Base-by-base conservation (phyloP, 2,113 vertebrate species). In the Perccottus glenii region DNA sequence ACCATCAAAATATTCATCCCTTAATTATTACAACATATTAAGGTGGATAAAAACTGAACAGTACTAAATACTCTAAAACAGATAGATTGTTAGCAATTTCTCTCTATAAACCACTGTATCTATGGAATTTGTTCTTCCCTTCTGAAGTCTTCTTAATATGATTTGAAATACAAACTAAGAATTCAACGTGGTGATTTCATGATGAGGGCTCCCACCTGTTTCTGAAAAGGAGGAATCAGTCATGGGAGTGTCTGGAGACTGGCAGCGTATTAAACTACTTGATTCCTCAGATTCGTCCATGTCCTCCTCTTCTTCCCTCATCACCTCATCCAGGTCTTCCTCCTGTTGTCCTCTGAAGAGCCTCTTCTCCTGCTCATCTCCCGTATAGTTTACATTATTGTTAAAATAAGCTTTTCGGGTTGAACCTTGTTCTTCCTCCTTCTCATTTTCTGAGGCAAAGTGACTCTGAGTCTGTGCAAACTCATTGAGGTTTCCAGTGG, bases 171-270 rank as follows among this genome's bases (percentile, higher is more conserved):
- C 19, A 27, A 27, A 27, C 19, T 27, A 27, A 27, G 19, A 27
- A 27, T 27, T 27, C 3, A 35, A 27, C 11, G 15, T 27, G 16
- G 6, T 40, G 5, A 19, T 48, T 60, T 46, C 45, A 11, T 45
- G 4, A 43, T 51, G 19, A 0, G 33, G 27, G 62, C 3, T n/a
- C 78, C 49, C 85, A 92, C 90, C 89, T 10, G 88, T 90, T 77
- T 91, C 90, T 62, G 90, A 90, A 75, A 78, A 88, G 11, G 90
- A 89, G 1, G 90, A 92, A 68, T 92, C 91, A 5, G 84, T 87
- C 75, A 88, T 89, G 3, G 69, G 81, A 44, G 84, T 88, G 57
- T 87, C 88, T 44, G 87, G 86, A 33, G 89, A 92, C 64, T 73
- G 90, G 32, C 87, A 84, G 47, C 73, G 42, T 73, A 85, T 87